Evolutionary conservation across 1,140 invertebrate genomes (phyloP).

Genomic region (Pseudachorutes palmiensis): DNA sequence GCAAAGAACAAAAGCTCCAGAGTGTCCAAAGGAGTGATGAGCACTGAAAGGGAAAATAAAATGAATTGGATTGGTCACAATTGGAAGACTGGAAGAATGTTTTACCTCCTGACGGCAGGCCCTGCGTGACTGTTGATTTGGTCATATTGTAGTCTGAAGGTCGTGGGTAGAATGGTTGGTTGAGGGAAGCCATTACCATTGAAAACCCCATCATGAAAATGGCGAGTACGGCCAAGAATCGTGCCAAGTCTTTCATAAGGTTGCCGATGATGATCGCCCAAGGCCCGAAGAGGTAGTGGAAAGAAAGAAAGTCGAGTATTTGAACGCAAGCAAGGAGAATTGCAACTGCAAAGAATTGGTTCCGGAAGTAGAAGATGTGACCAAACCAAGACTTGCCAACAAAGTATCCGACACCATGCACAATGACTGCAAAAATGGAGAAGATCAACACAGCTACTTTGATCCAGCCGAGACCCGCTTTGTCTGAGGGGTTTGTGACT

Average conservation of each 20-base stretch:
- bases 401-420: conserved; percentile 71
- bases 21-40: conserved; percentile 76
- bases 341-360: conserved; percentile 91
- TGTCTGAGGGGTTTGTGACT: conserved; percentile 90
- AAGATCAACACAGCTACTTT: conserved; percentile 85
- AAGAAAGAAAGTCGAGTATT: conserved; percentile 91
- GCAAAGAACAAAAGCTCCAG: conserved; percentile 97
- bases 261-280: conserved; percentile 91
- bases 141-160: conserved; percentile 22
- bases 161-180: conserved; percentile 66
- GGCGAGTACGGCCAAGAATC: conserved; percentile 90
- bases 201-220: conserved; percentile 99
- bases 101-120: conserved; percentile 58
- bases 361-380: conserved; percentile 79
- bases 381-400: conserved; percentile 65
- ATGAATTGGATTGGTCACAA: too few species aligned
- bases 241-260: conserved; percentile 79
- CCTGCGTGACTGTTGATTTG: conserved; percentile 33
- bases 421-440: conserved; percentile 80
- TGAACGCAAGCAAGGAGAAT: conserved; percentile 93
- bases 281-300: conserved; percentile 97
- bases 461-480: conserved; percentile 86
- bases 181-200: conserved; percentile 90
- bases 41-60: conserved; percentile 54
- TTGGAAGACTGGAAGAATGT: too few species aligned